Conservation (phyloP, 2,888 invertebrate species). For the Leucophora obtusa region DNA sequence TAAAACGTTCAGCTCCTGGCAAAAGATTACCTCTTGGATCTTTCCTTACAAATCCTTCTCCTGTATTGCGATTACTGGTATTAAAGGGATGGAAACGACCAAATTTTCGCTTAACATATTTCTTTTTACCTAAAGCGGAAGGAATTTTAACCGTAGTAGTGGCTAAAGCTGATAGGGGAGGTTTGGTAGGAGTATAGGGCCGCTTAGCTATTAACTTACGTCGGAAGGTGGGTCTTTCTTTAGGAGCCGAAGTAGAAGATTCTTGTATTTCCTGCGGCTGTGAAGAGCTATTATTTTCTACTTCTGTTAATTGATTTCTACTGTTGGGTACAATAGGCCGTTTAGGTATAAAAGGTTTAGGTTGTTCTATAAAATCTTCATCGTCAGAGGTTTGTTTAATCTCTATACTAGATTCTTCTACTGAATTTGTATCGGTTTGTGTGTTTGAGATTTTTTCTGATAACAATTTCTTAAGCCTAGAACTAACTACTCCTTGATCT, state of each 20-base stretch:
- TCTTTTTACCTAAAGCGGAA: constrained; percentile 66
- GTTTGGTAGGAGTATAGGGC: constrained; percentile 69
- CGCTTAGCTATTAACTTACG: constrained; percentile 72
- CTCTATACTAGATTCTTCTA: constrained; percentile 15
- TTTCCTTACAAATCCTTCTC: constrained; percentile 69
- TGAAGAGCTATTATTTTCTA: constrained; percentile 23
- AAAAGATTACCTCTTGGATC: constrained; percentile 67
- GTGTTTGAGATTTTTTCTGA: constrained; percentile 62
- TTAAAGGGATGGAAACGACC: constrained; percentile 71
- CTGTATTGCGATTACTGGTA: constrained; percentile 67
- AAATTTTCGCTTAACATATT: constrained; percentile 71
- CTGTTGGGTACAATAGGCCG: constrained; percentile 39
- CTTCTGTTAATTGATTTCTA: constrained; percentile 8
- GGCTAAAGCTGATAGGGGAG: constrained; percentile 49
- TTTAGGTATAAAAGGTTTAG: constrained; percentile 20
- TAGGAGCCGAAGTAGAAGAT: constrained; percentile 34
- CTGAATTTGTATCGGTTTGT: background rate
- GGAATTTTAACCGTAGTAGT: constrained; percentile 59
- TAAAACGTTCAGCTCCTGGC: constrained; percentile 70
- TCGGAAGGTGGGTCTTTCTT: constrained; percentile 67
- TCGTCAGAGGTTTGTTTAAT: constrained; percentile 3
- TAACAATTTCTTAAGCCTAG: constrained; percentile 70
- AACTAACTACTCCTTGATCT: constrained; percentile 68
- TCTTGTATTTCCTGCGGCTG: background rate
- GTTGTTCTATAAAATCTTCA: constrained; percentile 23